These are phyloP conservation scores for Prochilodus magdalenae DNA, from an alignment of 2,113 vertebrate species.

Conservation along the genomic window DNA sequence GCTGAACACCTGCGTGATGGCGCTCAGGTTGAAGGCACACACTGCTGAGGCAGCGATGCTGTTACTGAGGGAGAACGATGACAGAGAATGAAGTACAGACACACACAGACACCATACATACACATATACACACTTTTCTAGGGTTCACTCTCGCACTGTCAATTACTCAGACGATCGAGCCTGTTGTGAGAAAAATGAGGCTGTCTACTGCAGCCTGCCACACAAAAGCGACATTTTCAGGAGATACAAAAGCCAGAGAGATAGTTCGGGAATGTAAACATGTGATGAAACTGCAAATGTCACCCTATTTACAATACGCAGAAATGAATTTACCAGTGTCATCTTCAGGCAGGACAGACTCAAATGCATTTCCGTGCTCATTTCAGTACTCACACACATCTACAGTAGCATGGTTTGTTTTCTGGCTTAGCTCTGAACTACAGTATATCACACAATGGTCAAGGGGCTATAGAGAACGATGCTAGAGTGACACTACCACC, in stretches of 20 bases:
- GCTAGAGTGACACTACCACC: too few relatives aligned
- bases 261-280: not conserved
- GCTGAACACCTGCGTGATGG: slow-evolving; percentile 90
- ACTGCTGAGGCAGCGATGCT: slow-evolving; percentile 96
- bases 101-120: slow-evolving; percentile 30
- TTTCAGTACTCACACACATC: too few relatives aligned
- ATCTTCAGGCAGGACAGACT: not conserved
- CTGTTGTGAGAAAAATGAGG: slow-evolving; percentile 42
- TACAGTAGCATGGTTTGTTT: too few relatives aligned
- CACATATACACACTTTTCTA: slow-evolving; percentile 20
- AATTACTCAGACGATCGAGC: slow-evolving; percentile 33
- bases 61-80: slow-evolving; percentile 79
- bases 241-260: not conserved
- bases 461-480: too few relatives aligned
- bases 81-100: slow-evolving; percentile 10
- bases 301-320: slow-evolving; percentile 5
- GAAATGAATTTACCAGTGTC: not conserved
- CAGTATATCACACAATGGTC: too few relatives aligned
- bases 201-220: slow-evolving; percentile 36
- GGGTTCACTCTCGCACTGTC: slow-evolving; percentile 3
- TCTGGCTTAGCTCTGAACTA: too few relatives aligned
- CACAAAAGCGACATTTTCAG: slow-evolving; percentile 14
- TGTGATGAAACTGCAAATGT: too few relatives aligned
- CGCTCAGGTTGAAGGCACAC: slow-evolving; percentile 95
- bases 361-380: too few relatives aligned